A percentile compares a stretch with the other conserved stretches of the same genome.
Evolutionary conservation across 2,113 vertebrate species (phyloP).

Genomic region (Neodon shergylaensis): DNA sequence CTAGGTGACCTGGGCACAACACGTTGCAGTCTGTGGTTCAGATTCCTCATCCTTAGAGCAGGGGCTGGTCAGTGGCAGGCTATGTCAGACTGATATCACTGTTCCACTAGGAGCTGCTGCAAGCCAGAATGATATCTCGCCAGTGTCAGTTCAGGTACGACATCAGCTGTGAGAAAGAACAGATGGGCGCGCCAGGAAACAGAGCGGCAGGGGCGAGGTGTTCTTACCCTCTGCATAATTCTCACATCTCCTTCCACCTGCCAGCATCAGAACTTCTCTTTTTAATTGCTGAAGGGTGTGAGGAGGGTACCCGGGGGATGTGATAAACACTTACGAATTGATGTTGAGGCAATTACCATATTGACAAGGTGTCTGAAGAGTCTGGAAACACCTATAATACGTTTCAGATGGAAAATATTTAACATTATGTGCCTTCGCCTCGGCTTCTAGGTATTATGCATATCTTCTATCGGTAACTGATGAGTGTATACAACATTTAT

Average conservation of each 20-base stretch:
- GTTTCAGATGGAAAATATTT: constrained; percentile 4
- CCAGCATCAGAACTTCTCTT: background rate
- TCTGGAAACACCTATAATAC: background rate
- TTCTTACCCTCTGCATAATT: background rate
- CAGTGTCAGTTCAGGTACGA: background rate
- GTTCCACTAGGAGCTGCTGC: background rate
- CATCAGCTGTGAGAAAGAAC: background rate
- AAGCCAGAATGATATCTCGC: background rate
- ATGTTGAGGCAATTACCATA: background rate
- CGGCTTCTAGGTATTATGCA: background rate
- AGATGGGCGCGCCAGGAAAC: background rate
- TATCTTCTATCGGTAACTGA: background rate
- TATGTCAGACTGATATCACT: background rate
- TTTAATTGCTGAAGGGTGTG: background rate
- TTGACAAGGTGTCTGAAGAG: background rate
- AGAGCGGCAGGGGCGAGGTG: background rate
- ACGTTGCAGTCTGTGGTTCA: background rate
- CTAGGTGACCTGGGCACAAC: background rate
- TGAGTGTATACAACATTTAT: background rate
- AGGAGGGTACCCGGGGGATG: background rate
- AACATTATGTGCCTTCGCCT: background rate
- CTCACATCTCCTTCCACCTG: background rate
- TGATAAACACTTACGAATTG: background rate
- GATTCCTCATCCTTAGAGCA: background rate
- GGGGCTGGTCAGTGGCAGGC: no score